A percentile compares a stretch with the other conserved stretches of the same genome.
phyloP scores from a whole-genome alignment of 2,797 vertebrate species.

The Argentina silus region DNA sequence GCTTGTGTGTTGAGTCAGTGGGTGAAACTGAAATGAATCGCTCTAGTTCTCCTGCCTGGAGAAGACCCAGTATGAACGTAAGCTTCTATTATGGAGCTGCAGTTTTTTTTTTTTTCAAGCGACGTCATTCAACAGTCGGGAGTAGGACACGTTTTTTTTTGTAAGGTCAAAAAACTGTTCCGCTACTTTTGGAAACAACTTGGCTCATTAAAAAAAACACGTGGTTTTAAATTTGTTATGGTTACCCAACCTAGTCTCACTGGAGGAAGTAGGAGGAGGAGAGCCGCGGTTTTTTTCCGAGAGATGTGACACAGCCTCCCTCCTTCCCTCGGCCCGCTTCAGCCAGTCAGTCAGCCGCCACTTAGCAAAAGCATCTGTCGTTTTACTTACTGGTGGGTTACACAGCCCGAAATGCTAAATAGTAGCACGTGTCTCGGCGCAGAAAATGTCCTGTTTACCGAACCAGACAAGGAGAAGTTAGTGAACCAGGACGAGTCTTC shows the following conservation, averaged over 20 bases:
- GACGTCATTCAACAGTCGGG: constrained; percentile 4
- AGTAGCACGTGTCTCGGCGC: constrained; percentile 68
- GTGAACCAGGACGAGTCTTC: neutral
- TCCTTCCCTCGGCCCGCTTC: neutral
- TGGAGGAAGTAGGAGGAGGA: no score
- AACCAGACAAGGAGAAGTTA: neutral
- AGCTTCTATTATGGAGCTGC: constrained; percentile 41
- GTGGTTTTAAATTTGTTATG: neutral
- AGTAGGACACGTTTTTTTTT: neutral
- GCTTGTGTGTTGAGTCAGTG: no score
- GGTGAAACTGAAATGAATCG: no score
- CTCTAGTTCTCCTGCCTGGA: no score
- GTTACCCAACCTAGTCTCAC: no score
- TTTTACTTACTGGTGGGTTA: constrained; percentile 47
- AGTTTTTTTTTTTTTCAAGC: neutral
- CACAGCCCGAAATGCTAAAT: constrained; percentile 63
- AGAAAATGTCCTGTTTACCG: constrained; percentile 17
- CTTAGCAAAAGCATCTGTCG: constrained; percentile 25
- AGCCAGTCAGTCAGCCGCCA: neutral
- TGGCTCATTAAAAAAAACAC: no score
- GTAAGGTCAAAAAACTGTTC: no score
- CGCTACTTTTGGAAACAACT: no score
- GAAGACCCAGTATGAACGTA: neutral
- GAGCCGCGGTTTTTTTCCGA: neutral
- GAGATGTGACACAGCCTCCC: neutral